Base-by-base conservation (phyloP, 2,797 vertebrate genomes). In the Sebastes jordani region DNA sequence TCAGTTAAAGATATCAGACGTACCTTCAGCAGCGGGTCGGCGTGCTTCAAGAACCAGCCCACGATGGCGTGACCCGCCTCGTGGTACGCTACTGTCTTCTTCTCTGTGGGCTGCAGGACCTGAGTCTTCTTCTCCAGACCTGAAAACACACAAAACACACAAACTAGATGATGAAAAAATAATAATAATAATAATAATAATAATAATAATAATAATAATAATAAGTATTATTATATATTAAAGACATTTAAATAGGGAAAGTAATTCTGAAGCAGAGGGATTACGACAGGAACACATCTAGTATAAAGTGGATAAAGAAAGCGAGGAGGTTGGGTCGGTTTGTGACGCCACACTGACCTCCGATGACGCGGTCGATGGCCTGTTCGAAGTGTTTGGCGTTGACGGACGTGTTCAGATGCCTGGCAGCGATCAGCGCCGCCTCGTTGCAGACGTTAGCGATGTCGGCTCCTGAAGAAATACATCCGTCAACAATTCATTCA, bases 111-210 rank as follows among this genome's bases (percentile, higher is more conserved):
- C 85, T 96, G 96, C 54, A 96, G 93, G 7, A 96, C 95, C 86
- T 96, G 96, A 5, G 94, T 96, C 90, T 94, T 97, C 92, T 97
- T 97, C 91, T 97, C 96, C 23, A 97, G 91, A 70, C 96, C 96
- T 96, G 75, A 11, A 82, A 2, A 27, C 52, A 68, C 18, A 61
- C 13, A 55, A 18, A 34, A 38, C 20, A 32, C 16, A 52, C 20
- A 52, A 52, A n/a, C 49, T 20, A 14, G 14, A 46, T 38, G 36
- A 38, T 38, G 5, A n/a, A n/a, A n/a, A n/a, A n/a, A n/a, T n/a
- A n/a, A 38, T 38, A 0, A 38, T 14, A 1, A 38, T 38, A 2
- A 38, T 38, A 2, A 36, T 34, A 2, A 36, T 36, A 36, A 36
- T 38, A 1, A 38, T 36, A 2, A 36, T 36, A 36, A 36, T 36